phyloP scores from a whole-genome alignment of 1,140 invertebrate genomes.

The Bombus terrestris region DNA sequence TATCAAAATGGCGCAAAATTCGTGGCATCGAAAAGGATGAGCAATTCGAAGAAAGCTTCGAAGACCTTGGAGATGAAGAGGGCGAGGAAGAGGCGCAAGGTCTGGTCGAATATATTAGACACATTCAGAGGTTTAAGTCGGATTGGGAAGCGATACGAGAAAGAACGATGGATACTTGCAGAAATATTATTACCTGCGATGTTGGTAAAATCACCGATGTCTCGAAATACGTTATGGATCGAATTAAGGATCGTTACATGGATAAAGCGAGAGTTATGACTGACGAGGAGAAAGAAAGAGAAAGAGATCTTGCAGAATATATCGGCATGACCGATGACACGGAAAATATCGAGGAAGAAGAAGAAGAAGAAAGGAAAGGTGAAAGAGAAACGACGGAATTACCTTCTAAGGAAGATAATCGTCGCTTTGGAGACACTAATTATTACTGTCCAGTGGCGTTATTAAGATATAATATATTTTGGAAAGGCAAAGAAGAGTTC shows the following conservation, averaged over 20 bases:
- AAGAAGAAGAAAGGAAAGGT: slow-evolving; percentile 47
- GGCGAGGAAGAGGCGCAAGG: background rate
- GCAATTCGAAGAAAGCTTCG: no score
- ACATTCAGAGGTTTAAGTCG: slow-evolving; percentile 39
- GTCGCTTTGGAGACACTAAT: slow-evolving; percentile 82
- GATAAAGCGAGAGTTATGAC: slow-evolving; percentile 61
- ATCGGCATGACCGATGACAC: slow-evolving; percentile 12
- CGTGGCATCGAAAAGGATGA: background rate
- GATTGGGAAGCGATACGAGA: slow-evolving; percentile 33
- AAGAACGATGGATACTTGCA: slow-evolving; percentile 28
- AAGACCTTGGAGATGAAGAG: background rate
- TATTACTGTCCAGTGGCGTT: slow-evolving; percentile 84
- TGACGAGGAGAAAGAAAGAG: slow-evolving; percentile 55
- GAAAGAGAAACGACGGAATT: slow-evolving; percentile 42
- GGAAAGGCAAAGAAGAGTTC: slow-evolving; percentile 84
- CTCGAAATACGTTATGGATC: slow-evolving; percentile 53
- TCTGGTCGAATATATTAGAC: slow-evolving; percentile 31
- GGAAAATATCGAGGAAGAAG: slow-evolving; percentile 50
- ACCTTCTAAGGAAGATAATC: slow-evolving; percentile 68
- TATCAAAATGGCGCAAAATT: slow-evolving; percentile 51
- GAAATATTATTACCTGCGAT: slow-evolving; percentile 56
- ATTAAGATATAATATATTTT: slow-evolving; percentile 81
- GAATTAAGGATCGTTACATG: slow-evolving; percentile 66
- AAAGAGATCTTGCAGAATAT: slow-evolving; percentile 69
- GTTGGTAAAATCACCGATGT: slow-evolving; percentile 35